These are phyloP conservation scores for Entomobrya proxima DNA, from an alignment of 2,888 invertebrate genomes.

Conservation along the genomic window DNA sequence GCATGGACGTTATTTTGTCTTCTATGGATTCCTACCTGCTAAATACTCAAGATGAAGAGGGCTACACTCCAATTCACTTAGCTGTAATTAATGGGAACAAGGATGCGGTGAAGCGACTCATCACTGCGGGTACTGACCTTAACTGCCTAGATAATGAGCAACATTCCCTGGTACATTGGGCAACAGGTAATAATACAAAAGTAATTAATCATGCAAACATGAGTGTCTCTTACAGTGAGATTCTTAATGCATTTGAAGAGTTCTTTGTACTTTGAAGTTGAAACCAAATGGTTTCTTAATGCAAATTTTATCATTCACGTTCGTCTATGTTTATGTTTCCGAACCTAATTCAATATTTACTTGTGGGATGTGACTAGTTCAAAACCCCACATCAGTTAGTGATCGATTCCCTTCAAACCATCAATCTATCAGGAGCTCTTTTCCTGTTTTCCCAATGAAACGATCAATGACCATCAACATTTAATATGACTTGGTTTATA, in stretches of 20 bases:
- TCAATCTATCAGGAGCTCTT: neutral
- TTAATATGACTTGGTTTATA: too few relatives aligned
- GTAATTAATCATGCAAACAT: too few relatives aligned
- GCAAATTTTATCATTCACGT: too few relatives aligned
- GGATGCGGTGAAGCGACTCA: constrained; percentile 88
- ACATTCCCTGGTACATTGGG: constrained; percentile 98
- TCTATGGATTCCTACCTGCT: constrained; percentile 88
- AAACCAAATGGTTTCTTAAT: too few relatives aligned
- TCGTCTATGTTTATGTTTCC: too few relatives aligned
- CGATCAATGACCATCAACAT: neutral
- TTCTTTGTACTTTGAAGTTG: too few relatives aligned
- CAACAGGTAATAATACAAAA: constrained; percentile 89
- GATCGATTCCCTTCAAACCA: too few relatives aligned
- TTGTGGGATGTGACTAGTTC: too few relatives aligned
- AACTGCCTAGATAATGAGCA: constrained; percentile 94
- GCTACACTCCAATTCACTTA: constrained; percentile 95
- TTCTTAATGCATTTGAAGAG: too few relatives aligned
- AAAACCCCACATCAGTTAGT: too few relatives aligned
- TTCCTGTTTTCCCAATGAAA: neutral
- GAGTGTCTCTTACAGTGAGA: too few relatives aligned
- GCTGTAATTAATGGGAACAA: constrained; percentile 96
- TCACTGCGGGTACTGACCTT: constrained; percentile 92
- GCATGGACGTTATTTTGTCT: constrained; percentile 85
- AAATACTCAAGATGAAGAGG: constrained; percentile 92
- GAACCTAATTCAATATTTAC: too few relatives aligned